phyloP scores from a whole-genome alignment of 2,797 vertebrate species.

The Myiotriccus ornatus region DNA sequence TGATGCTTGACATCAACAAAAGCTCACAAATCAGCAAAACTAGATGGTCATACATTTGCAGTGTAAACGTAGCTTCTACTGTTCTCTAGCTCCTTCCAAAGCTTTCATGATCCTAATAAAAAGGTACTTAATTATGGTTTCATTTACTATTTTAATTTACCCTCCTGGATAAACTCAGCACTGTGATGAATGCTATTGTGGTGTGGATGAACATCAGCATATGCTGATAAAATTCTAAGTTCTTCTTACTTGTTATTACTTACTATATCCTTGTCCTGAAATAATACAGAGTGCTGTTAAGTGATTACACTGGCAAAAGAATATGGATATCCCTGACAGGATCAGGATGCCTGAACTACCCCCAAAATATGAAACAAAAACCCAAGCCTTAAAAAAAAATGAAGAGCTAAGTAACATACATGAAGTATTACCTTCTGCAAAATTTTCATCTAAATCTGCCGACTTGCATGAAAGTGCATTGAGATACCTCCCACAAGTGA shows the following conservation, averaged over 20 bases:
- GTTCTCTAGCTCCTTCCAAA: not conserved
- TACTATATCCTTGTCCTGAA: not conserved
- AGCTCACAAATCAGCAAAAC: not conserved
- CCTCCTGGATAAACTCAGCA: not conserved
- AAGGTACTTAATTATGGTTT: not conserved
- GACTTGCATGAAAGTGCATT: not conserved
- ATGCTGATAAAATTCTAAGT: not conserved
- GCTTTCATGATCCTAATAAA: not conserved
- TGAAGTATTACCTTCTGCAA: not conserved
- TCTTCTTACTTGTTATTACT: not conserved
- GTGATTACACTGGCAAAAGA: not conserved
- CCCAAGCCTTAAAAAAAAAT: not conserved
- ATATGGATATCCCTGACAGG: not conserved
- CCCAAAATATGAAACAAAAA: not conserved
- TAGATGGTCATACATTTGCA: not conserved
- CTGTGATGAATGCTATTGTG: not conserved
- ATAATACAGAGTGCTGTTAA: not conserved
- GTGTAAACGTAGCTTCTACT: rapidly evolving
- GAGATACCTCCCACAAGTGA: not conserved
- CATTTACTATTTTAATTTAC: not conserved
- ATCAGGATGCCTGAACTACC: not conserved
- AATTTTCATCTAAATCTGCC: not conserved
- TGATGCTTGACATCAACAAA: not conserved
- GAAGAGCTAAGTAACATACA: not conserved
- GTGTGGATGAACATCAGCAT: not conserved